phyloP scores from a whole-genome alignment of 2,888 invertebrate species.

The Parnassius smintheus region DNA sequence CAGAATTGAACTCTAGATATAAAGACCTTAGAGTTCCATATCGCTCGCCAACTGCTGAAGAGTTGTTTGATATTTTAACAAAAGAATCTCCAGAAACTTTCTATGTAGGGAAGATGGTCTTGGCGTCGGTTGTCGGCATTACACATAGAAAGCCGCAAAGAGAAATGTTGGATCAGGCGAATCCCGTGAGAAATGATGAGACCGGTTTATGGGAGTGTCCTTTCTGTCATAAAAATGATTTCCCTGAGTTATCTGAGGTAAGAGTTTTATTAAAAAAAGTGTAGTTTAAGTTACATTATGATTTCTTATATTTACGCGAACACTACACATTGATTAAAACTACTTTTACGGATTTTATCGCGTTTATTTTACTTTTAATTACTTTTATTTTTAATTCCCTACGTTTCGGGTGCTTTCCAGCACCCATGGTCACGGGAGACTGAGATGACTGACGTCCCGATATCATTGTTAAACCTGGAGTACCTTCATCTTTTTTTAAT shows the following conservation, averaged over 20 bases:
- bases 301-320: too few species aligned
- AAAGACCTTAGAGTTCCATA: constrained; percentile 93
- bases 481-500: too few species aligned
- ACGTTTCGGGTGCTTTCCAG: too few species aligned
- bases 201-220: constrained; percentile 98
- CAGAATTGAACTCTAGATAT: constrained; percentile 96
- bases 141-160: constrained; percentile 93
- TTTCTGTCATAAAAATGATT: constrained; percentile 97
- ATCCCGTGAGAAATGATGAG: constrained; percentile 96
- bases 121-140: constrained; percentile 90
- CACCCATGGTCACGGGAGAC: too few species aligned
- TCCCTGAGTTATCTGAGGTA: constrained; percentile 94
- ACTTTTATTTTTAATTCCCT: too few species aligned
- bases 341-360: too few species aligned
- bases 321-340: too few species aligned
- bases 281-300: too few species aligned
- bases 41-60: constrained; percentile 90
- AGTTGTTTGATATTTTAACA: constrained; percentile 96
- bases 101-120: constrained; percentile 92
- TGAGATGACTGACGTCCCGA: too few species aligned
- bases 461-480: too few species aligned
- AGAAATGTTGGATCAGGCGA: constrained; percentile 96
- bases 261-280: constrained; percentile 35
- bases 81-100: constrained; percentile 98
- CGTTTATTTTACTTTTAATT: too few species aligned